Base-by-base conservation (phyloP, 2,888 invertebrate genomes). In the Arrhopalites spinosus region DNA sequence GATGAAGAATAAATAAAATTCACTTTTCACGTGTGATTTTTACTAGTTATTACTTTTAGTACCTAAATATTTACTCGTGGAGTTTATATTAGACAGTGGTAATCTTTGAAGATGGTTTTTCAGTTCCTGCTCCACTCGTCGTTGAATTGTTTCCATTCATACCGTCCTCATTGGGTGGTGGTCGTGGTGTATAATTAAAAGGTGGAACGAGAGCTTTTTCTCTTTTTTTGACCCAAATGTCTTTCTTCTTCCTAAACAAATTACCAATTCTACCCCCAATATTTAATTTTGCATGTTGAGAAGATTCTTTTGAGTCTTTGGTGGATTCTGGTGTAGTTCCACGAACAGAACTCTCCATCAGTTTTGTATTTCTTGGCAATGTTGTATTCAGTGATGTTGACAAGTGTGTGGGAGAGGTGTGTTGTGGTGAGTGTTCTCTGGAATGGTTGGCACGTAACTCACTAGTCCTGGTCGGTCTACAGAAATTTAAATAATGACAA, bases 321-420 rank as follows among this genome's bases (percentile, higher is more conserved):
- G 15, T 53, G n/a, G 53, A 59, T 63, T 15, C 36, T 36, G 36
- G 11, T 36, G 36, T 11, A 36, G 36, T 7, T 36, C 36, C 36
- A 36, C 36, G 36, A 36, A 11, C 36, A 36, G 64, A 36, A 36
- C 20, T 30, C 50, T 75, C 75, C 70, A 70, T 75, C 7, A 75
- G 47, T 70, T 75, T 75, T n/a, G 70, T 64, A 63, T 70, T 75
- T 25, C 75, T 23, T n/a, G 75, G 75, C 13, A 75, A 63, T 1
- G 75, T 75, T 13, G 70, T 70, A 15, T 69, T 75, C 15, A 70
- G 30, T 1, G 71, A 56, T 20, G 80, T 77, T 3, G 80, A 72
- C 0, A 80, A 81, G 30, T 81, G 70, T 1, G 80, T 78, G 1
- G 82, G 82, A 1, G 81, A 80, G 7, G 77, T 80, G 61, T 78